Evolutionary conservation across 2,888 invertebrate species (phyloP).

Genomic region (Slavum lentiscoides): DNA sequence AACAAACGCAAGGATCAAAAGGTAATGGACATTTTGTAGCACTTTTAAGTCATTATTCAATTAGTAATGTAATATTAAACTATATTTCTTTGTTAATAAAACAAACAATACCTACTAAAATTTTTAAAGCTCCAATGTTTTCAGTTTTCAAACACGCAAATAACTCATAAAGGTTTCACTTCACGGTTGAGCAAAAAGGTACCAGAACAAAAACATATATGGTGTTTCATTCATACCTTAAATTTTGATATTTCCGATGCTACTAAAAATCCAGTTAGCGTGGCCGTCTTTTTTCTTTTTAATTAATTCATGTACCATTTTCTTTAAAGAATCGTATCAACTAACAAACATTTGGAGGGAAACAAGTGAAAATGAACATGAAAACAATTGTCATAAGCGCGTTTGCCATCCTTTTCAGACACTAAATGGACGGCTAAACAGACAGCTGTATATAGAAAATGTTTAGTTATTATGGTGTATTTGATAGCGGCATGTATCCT

Average conservation of each 20-base stretch:
- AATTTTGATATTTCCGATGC: slow-evolving; percentile 55
- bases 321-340: slow-evolving; percentile 30
- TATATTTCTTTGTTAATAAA: slow-evolving; percentile 15
- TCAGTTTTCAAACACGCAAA: slow-evolving; percentile 17
- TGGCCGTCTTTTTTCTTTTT: slow-evolving; percentile 48
- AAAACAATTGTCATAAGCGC: too few relatives aligned
- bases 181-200: slow-evolving; percentile 43
- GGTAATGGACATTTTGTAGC: background rate
- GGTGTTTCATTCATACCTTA: slow-evolving; percentile 55
- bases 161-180: slow-evolving; percentile 53
- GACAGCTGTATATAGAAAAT: too few relatives aligned
- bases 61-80: background rate
- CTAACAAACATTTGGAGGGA: too few relatives aligned
- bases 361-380: too few relatives aligned
- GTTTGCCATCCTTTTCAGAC: too few relatives aligned
- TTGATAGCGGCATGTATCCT: too few relatives aligned
- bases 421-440: too few relatives aligned
- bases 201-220: slow-evolving; percentile 54
- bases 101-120: slow-evolving; percentile 7
- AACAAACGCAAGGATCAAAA: slow-evolving; percentile 9
- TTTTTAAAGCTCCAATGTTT: slow-evolving; percentile 15
- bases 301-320: slow-evolving; percentile 8
- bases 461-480: too few relatives aligned
- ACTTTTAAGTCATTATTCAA: slow-evolving; percentile 14
- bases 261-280: slow-evolving; percentile 35